A percentile compares a stretch with the other conserved stretches of the same genome.
These are phyloP conservation scores for Cantharis flavilabris DNA, from an alignment of 2,888 invertebrate species.

Conservation along the genomic window DNA sequence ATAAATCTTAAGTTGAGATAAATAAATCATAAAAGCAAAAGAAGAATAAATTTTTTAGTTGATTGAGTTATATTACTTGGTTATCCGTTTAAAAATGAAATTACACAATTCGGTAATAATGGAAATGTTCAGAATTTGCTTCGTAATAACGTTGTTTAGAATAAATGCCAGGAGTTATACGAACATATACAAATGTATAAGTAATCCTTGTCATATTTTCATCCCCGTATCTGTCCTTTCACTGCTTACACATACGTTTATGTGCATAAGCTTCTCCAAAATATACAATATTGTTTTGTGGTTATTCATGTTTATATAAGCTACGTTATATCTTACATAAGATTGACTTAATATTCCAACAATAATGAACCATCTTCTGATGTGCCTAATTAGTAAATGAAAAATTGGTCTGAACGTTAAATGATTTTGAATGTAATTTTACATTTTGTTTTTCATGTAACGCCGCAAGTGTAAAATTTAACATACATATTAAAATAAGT, in stretches of 20 bases:
- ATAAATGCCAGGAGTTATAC: not conserved
- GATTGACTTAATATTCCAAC: not conserved
- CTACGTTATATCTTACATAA: not conserved
- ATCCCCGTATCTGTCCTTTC: constrained; percentile 24
- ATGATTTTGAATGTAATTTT: not conserved
- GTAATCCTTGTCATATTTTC: constrained; percentile 26
- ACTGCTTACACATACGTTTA: constrained; percentile 17
- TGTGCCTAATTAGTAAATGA: not conserved
- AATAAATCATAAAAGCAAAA: too few species aligned
- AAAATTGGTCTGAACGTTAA: not conserved
- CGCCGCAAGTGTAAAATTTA: not conserved
- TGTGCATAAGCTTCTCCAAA: constrained; percentile 14
- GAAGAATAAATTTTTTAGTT: not conserved
- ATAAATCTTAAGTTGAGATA: too few species aligned
- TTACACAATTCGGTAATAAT: not conserved
- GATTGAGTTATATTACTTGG: not conserved
- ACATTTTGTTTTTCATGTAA: not conserved
- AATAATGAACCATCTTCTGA: not conserved
- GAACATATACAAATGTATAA: constrained; percentile 8
- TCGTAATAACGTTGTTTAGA: not conserved
- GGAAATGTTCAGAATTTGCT: not conserved
- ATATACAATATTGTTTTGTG: not conserved
- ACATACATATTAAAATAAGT: not conserved
- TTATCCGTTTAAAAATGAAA: not conserved
- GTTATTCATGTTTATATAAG: not conserved